Base-by-base conservation (phyloP, 2,888 invertebrate species). In the Melikaiella ostensackeni region DNA sequence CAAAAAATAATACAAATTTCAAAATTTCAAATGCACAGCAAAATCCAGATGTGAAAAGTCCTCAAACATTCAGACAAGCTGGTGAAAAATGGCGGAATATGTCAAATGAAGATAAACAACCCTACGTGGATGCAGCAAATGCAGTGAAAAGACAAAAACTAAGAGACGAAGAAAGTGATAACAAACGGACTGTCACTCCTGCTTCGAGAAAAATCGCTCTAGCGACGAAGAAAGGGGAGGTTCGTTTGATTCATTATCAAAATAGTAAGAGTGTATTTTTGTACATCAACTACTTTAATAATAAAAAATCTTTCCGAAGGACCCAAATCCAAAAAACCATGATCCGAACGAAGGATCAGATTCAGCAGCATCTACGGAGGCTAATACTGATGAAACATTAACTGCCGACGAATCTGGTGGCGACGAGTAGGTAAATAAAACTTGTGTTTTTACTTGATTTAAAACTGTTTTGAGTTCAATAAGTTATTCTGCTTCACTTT, bases 41-140 rank as follows among this genome's bases (percentile, higher is more conserved):
- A 74, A 46, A 55, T 61, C 61, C 57, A 19, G 77, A 77, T 38
- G 3, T 77, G 24, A 82, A 50, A 73, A 84, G 83, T 19, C 55
- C 79, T 57, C 85, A 84, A 46, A 38, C 89, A 42, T 84, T 86
- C 76, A 85, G 84, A 70, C 77, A 87, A 16, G 88, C 87, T 38
- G 87, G 88, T 38, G 84, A 89, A 79, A 76, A 77, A 75, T 90
- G 90, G 90, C 84, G 84, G 76, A 75, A 63, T 57, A 86, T 90
- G 89, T 77, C 86, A 0, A 42, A 80, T 1, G 76, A 83, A 30
- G 81, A 90, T 57, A 90, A 89, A 77, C 84, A 87, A 75, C 87
- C 88, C 1, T 90, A 87, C 24, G 55, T 87, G 24, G 83, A 83
- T 30, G 87, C 85, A 9, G 89, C 90, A 38, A 83, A 86, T 21